A percentile compares a stretch with the other conserved stretches of the same genome.
phyloP scores from a whole-genome alignment of 2,888 invertebrate species.

The Geophilus truncorum region DNA sequence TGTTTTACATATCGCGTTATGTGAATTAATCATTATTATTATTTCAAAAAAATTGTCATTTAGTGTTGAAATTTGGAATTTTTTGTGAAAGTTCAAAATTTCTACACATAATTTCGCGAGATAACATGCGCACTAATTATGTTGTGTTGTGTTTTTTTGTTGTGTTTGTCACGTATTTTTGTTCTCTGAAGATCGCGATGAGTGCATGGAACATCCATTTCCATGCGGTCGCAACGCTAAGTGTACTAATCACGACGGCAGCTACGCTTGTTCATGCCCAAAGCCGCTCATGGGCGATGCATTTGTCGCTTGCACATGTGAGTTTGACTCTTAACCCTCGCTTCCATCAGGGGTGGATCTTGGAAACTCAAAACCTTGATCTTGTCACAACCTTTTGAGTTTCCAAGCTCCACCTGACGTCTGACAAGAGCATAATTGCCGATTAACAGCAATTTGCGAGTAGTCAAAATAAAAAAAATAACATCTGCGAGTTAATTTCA shows the following conservation, averaged over 20 bases:
- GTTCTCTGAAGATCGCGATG: slow-evolving; percentile 37
- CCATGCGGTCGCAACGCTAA: slow-evolving; percentile 44
- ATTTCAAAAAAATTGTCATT: too few relatives aligned
- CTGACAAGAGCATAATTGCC: background rate
- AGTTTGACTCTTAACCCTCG: slow-evolving; percentile 34
- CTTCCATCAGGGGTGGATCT: background rate
- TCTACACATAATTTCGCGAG: background rate
- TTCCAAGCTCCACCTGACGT: slow-evolving; percentile 6
- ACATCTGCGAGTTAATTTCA: slow-evolving; percentile 29
- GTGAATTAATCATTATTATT: too few relatives aligned
- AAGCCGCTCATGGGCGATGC: slow-evolving; percentile 43
- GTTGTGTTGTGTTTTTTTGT: background rate
- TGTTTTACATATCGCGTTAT: background rate
- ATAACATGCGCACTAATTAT: too few relatives aligned
- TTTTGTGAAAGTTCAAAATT: background rate
- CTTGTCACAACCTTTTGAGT: background rate
- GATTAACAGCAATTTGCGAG: background rate
- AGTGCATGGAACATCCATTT: slow-evolving; percentile 42
- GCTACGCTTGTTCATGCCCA: slow-evolving; percentile 42
- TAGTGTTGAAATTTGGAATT: background rate
- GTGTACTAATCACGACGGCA: slow-evolving; percentile 43
- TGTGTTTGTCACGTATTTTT: background rate
- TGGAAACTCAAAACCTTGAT: background rate
- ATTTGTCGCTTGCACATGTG: slow-evolving; percentile 42
- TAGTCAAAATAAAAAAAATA: too few relatives aligned